A percentile compares a stretch with the other conserved stretches of the same genome.
Evolutionary conservation across 2,797 vertebrate species (phyloP).

Genomic region (Lophotriccus pileatus): DNA sequence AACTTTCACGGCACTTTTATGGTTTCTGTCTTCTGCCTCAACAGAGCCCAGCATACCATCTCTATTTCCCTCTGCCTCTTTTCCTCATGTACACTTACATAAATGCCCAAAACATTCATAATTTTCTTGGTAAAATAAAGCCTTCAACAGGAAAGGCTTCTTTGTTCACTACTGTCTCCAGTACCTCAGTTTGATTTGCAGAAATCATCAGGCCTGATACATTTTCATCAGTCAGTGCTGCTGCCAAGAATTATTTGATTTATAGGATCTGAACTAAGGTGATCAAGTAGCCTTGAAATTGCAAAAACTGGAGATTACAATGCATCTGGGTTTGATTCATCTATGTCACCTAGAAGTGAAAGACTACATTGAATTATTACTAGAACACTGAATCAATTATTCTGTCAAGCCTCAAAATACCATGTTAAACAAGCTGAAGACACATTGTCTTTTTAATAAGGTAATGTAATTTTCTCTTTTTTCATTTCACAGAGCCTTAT

Average conservation of each 20-base stretch:
- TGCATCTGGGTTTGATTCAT: not conserved
- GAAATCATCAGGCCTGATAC: not conserved
- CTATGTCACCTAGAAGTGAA: not conserved
- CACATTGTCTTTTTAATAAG: not conserved
- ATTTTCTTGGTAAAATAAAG: not conserved
- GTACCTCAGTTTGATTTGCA: not conserved
- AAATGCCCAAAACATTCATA: not conserved
- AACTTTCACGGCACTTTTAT: not conserved
- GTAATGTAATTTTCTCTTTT: not conserved
- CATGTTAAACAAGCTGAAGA: not conserved
- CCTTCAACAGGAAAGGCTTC: not conserved
- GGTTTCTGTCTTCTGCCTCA: not conserved
- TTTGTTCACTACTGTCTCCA: not conserved
- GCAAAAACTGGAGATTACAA: not conserved
- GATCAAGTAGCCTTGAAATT: slow-evolving; percentile 22
- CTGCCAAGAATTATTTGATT: not conserved
- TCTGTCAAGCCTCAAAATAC: slow-evolving; percentile 9
- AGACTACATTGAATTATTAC: not conserved
- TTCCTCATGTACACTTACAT: not conserved
- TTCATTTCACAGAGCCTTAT: slow-evolving; percentile 30
- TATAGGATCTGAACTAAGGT: not conserved
- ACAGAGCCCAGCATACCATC: not conserved
- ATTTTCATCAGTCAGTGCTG: not conserved
- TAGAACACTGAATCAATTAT: slow-evolving; percentile 2
- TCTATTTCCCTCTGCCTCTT: not conserved